Percentiles rank a stretch among this genome's conserved stretches.
Conservation (phyloP, 2,888 invertebrate species). For the Dasysyrphus albostriatus region DNA sequence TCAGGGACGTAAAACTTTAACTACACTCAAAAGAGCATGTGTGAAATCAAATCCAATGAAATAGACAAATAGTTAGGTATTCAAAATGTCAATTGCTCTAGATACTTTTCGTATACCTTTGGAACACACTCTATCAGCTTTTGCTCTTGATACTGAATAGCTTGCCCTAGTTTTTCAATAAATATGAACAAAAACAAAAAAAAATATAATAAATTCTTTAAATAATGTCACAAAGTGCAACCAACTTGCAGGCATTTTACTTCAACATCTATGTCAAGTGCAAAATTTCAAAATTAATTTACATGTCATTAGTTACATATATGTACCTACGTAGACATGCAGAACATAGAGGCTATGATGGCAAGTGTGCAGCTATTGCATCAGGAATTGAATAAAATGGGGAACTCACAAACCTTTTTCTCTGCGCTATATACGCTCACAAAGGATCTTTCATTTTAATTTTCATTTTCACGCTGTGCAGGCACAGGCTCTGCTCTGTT, state of each 20-base stretch:
- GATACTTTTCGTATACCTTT: neutral
- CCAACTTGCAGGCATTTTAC: slow-evolving; percentile 47
- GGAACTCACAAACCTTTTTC: neutral
- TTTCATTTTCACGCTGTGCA: slow-evolving; percentile 29
- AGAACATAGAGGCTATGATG: neutral
- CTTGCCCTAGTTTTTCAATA: slow-evolving; percentile 36
- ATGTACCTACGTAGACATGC: neutral
- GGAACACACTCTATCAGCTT: slow-evolving; percentile 6
- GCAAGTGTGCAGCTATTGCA: slow-evolving; percentile 34
- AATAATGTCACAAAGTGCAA: slow-evolving; percentile 55
- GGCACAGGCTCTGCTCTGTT: neutral
- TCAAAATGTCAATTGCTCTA: slow-evolving; percentile 1
- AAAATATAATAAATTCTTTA: slow-evolving; percentile 20
- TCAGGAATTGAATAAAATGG: slow-evolving; percentile 15
- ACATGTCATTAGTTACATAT: slow-evolving; percentile 72
- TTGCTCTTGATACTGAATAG: slow-evolving; percentile 38
- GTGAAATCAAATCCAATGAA: neutral
- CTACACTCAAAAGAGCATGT: slow-evolving; percentile 12
- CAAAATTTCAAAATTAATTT: slow-evolving; percentile 72
- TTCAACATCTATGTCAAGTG: slow-evolving; percentile 67
- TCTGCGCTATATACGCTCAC: neutral
- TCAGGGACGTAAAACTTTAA: slow-evolving; percentile 4
- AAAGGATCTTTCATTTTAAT: slow-evolving; percentile 43
- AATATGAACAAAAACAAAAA: neutral
- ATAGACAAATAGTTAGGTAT: neutral